Evolutionary conservation across 2,113 vertebrate genomes (phyloP).

Genomic region (Tychaedon coryphoeus): DNA sequence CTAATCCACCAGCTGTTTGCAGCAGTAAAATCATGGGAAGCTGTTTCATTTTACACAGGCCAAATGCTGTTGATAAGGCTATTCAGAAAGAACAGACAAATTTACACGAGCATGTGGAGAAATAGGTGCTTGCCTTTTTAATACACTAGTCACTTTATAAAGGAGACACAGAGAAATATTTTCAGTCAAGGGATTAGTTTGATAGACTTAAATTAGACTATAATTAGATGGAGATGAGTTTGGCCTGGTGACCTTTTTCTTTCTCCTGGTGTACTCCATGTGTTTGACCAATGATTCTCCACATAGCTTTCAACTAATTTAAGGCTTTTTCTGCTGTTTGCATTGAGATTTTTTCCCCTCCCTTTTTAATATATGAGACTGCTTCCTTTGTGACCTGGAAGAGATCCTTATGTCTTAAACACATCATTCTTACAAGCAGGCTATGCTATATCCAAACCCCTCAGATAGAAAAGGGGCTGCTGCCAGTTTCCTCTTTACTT

Average conservation of each 20-base stretch:
- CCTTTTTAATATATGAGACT: neutral
- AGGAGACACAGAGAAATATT: neutral
- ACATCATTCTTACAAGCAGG: neutral
- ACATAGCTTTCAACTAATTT: neutral
- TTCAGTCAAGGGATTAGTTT: neutral
- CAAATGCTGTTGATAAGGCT: neutral
- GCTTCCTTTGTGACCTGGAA: neutral
- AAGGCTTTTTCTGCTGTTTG: neutral
- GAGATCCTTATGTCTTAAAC: neutral
- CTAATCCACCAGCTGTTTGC: neutral
- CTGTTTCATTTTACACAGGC: neutral
- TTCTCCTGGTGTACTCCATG: neutral
- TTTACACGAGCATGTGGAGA: neutral
- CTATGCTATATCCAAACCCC: neutral
- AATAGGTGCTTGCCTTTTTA: neutral
- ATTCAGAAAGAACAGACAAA: neutral
- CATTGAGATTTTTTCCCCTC: neutral
- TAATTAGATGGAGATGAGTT: neutral
- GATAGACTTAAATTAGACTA: neutral
- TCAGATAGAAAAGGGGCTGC: neutral
- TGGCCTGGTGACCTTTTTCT: neutral
- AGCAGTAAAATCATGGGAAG: neutral
- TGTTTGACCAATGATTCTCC: neutral
- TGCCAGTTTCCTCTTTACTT: neutral
- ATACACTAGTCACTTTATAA: neutral